These are phyloP conservation scores for Pammene aurita DNA, from an alignment of 2,888 invertebrate species.

Conservation along the genomic window DNA sequence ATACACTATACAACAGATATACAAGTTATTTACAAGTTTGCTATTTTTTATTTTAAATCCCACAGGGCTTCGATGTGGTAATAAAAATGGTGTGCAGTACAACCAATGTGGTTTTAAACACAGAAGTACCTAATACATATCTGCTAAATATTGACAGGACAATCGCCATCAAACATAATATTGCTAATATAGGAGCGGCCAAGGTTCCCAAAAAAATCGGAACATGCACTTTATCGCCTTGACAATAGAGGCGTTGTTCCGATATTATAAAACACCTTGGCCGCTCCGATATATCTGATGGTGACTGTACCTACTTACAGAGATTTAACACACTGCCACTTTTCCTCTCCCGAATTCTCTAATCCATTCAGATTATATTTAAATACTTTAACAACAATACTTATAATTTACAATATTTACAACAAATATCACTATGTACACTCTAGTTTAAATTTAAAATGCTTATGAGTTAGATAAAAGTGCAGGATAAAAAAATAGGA, in stretches of 20 bases:
- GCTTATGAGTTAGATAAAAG: conserved; percentile 20
- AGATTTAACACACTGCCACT: no score
- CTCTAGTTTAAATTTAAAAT: conserved; percentile 22
- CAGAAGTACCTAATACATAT: neutral
- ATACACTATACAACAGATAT: conserved; percentile 54
- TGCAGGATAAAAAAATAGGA: neutral
- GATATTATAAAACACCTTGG: no score
- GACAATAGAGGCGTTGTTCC: no score
- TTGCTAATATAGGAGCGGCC: no score
- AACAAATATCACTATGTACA: conserved; percentile 25
- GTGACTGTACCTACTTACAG: no score
- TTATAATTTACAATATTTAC: conserved; percentile 29
- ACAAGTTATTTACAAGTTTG: conserved; percentile 35
- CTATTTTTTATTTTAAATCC: conserved; percentile 52
- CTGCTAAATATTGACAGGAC: neutral
- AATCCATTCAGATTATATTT: neutral
- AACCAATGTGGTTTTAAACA: neutral
- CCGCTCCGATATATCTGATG: no score
- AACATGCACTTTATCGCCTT: no score
- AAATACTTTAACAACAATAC: neutral
- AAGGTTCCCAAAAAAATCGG: no score
- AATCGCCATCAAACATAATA: no score
- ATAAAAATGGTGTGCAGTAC: conserved; percentile 5
- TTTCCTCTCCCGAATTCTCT: no score
- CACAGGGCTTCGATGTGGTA: conserved; percentile 51